Conservation (phyloP, 2,113 vertebrate genomes). For the Sprattus sprattus region DNA sequence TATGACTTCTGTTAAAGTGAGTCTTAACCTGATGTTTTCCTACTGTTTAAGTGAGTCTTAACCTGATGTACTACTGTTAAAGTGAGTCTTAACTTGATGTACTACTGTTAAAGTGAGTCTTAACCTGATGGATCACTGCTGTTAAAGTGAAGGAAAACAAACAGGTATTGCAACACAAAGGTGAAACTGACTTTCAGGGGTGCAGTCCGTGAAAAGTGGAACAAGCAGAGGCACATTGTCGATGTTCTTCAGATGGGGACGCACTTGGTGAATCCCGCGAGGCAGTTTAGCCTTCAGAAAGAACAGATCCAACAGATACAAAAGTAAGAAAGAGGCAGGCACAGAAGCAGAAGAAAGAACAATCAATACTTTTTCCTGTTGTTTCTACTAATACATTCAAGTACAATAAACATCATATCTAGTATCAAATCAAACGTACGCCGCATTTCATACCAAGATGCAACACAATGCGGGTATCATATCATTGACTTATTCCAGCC, state of each 20-base stretch:
- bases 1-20: not conserved
- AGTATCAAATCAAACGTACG: too few relatives aligned
- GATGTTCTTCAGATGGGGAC: constrained; percentile 96
- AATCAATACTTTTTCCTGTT: not conserved
- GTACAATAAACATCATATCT: too few relatives aligned
- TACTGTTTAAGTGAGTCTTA: not conserved
- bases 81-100: not conserved
- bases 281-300: constrained; percentile 90
- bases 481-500: not conserved
- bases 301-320: not conserved
- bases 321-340: not conserved
- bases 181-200: constrained; percentile 87
- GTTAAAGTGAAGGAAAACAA: not conserved
- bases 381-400: not conserved
- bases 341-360: not conserved
- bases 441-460: too few relatives aligned
- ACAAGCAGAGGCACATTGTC: constrained; percentile 97
- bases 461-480: too few relatives aligned
- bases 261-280: constrained; percentile 95
- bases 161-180: not conserved
- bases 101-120: not conserved
- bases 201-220: constrained; percentile 97
- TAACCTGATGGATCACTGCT: not conserved
- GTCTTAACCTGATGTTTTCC: not conserved
- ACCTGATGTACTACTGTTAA: not conserved